Evolutionary conservation across 2,113 vertebrate genomes (phyloP).

Genomic region (Galbula dea): DNA sequence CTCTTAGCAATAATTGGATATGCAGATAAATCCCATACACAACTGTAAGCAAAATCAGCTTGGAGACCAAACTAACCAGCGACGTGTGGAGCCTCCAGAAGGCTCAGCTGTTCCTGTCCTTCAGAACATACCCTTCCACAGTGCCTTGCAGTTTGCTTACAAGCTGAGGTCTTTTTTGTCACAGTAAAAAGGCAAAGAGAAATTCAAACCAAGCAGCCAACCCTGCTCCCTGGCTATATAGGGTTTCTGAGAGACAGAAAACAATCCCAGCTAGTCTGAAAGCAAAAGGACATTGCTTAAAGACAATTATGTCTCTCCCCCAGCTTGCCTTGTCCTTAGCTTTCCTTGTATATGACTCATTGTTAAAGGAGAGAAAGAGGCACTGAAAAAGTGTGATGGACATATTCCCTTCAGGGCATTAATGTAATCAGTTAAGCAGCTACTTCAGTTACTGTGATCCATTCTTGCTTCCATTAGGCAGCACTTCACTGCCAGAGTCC

Average conservation of each 20-base stretch:
- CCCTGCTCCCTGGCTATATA: neutral
- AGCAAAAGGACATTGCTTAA: conserved; percentile 8
- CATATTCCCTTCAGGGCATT: conserved; percentile 40
- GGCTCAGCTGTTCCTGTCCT: conserved; percentile 69
- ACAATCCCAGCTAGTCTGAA: neutral
- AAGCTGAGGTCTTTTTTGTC: conserved; percentile 18
- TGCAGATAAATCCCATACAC: neutral
- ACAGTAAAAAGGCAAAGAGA: conserved; percentile 50
- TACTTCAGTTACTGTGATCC: conserved; percentile 4
- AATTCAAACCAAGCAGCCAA: conserved; percentile 36
- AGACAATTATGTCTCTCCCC: neutral
- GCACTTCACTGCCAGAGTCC: neutral
- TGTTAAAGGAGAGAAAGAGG: conserved; percentile 30
- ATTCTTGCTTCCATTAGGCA: neutral
- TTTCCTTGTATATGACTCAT: conserved; percentile 7
- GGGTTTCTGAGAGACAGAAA: conserved; percentile 5
- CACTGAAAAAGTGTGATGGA: neutral
- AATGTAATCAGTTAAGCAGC: neutral
- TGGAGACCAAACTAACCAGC: neutral
- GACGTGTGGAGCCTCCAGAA: neutral
- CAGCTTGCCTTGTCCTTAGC: neutral
- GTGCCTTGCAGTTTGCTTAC: neutral
- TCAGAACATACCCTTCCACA: conserved; percentile 38
- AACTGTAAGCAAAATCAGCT: neutral
- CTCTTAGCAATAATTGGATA: neutral